Percentiles rank a stretch among this genome's conserved stretches.
These are phyloP conservation scores for Polylopha cassiicola DNA, from an alignment of 2,888 invertebrate genomes.

Conservation along the genomic window DNA sequence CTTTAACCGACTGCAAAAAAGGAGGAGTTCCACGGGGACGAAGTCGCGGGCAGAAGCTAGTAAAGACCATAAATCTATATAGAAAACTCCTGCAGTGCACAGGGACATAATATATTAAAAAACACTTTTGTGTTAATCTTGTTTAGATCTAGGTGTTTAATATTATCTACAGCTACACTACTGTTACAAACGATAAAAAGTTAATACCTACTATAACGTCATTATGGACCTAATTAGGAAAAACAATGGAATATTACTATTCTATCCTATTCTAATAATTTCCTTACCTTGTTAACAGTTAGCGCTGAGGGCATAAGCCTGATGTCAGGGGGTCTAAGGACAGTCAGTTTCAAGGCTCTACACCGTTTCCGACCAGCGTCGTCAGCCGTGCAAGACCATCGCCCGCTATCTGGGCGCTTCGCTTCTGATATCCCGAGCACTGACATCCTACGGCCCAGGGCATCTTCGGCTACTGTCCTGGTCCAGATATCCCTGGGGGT, in stretches of 20 bases:
- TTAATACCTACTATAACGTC: too few relatives aligned
- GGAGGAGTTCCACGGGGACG: too few relatives aligned
- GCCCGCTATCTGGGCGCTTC: constrained; percentile 83
- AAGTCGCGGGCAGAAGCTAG: too few relatives aligned
- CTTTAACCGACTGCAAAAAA: too few relatives aligned
- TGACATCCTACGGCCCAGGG: constrained; percentile 76
- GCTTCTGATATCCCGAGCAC: constrained; percentile 84
- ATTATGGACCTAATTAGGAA: too few relatives aligned
- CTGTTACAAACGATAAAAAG: too few relatives aligned
- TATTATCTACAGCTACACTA: not conserved
- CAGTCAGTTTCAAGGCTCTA: constrained; percentile 78
- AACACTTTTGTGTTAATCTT: not conserved
- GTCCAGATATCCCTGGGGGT: constrained; percentile 81
- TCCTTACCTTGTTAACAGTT: constrained; percentile 81
- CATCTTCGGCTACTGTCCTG: constrained; percentile 75
- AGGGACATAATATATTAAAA: too few relatives aligned
- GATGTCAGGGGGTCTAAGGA: constrained; percentile 80
- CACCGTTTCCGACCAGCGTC: constrained; percentile 84
- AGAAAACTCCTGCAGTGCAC: too few relatives aligned
- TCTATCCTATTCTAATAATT: not conserved
- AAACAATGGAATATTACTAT: too few relatives aligned
- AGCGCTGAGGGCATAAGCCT: constrained; percentile 82
- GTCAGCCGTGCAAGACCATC: constrained; percentile 87
- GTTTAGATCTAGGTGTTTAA: too few relatives aligned
- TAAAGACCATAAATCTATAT: too few relatives aligned